Evolutionary conservation across 2,888 invertebrate species (phyloP).

Genomic region (Melangyna quadrimaculata): DNA sequence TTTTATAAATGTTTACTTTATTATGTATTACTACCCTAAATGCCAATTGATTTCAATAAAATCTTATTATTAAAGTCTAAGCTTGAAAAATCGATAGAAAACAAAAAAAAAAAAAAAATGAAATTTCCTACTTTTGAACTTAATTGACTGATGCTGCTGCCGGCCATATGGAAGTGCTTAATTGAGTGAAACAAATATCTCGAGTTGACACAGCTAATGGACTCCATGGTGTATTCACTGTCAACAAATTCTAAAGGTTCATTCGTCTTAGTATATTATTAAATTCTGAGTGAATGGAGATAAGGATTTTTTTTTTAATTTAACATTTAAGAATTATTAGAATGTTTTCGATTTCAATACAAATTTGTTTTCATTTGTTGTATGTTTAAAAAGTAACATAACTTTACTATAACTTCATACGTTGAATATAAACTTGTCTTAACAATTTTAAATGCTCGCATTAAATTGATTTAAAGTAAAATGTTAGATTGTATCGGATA

Average conservation of each 20-base stretch:
- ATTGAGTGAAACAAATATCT: constrained; percentile 9
- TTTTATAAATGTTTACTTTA: neutral
- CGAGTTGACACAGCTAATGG: constrained; percentile 15
- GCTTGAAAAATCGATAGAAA: neutral
- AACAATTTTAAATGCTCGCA: no score
- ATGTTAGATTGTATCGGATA: no score
- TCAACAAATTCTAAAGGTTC: neutral
- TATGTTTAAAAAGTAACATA: no score
- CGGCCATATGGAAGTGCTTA: neutral
- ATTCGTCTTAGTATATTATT: neutral
- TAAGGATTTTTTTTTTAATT: neutral
- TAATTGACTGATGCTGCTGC: neutral
- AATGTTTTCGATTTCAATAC: neutral
- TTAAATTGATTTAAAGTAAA: no score
- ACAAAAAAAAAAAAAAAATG: neutral
- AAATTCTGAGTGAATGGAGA: neutral
- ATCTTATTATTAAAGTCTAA: neutral
- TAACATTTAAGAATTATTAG: neutral
- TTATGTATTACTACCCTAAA: neutral
- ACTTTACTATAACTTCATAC: no score
- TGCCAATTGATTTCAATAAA: neutral
- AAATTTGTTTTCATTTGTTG: no score
- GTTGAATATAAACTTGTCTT: no score
- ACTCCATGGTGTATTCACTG: neutral
- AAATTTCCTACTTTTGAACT: neutral